Conservation (phyloP, 2,113 vertebrate species). For the Actinemys pallida region DNA sequence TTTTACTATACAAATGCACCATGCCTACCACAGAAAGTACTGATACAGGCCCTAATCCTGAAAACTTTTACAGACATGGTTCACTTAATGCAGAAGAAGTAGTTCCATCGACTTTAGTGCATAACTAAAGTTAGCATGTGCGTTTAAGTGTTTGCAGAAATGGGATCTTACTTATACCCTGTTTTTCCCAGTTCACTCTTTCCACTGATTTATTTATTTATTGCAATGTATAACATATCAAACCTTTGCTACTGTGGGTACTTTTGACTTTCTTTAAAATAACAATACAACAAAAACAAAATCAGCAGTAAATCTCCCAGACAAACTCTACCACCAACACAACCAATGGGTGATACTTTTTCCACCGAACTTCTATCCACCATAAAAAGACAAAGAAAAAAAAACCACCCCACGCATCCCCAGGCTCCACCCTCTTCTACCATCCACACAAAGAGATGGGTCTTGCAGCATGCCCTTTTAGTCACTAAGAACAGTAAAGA, state of each 20-base stretch:
- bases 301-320: not conserved
- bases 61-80: not conserved
- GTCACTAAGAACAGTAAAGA: not conserved
- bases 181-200: not conserved
- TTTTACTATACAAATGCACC: not conserved
- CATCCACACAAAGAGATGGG: not conserved
- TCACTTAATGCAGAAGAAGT: not conserved
- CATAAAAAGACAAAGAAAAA: not conserved
- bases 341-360: not conserved
- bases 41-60: not conserved
- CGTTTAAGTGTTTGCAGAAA: not conserved
- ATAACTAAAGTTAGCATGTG: not conserved
- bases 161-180: not conserved
- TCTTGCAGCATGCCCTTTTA: not conserved
- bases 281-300: not conserved
- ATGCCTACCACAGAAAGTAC: not conserved
- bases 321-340: not conserved
- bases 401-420: not conserved
- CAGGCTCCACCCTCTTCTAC: not conserved
- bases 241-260: not conserved
- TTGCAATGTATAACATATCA: not conserved
- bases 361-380: not conserved
- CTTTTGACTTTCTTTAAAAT: rapidly evolving
- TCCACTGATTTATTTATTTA: rapidly evolving
- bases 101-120: not conserved